Evolutionary conservation across 2,888 invertebrate species (phyloP), one percentile per base, ranked within the genome.

Genomic region (Mythimna albipuncta): DNA sequence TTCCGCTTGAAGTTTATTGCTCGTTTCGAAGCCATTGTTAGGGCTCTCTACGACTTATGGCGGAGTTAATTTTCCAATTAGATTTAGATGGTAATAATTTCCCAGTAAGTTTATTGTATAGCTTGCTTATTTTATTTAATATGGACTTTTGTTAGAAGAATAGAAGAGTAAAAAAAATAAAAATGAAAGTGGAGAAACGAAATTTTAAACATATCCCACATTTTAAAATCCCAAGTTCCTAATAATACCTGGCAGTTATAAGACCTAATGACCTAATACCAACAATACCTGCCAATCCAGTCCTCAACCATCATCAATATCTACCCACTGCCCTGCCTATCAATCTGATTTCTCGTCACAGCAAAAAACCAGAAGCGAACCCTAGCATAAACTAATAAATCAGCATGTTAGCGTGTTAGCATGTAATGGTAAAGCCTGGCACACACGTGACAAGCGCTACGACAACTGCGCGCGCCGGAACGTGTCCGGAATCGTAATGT

Each of bases 401-500:
- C 81, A 70, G 68, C 52, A 57, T 35, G 59, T 32, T 67, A 63
- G 35, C 67, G 21, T 64, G 67, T 64, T 32, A 54, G 63, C 71
- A 64, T 38, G 52, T 52, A 19, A 62, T 63, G 72, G 35, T 61
- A 67, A 68, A 78, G 76, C 68, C 66, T 64, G 61, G 74, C 65
- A 35, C 77, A 85, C 77, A 81, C 77, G 32, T 57, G 21, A 47
- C 84, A 70, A 73, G 35, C n/a, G n/a, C 13, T 62, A 77, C 82
- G 81, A 83, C 86, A 80, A 78, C 75, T 64, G 82, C 79, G 41
- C 65, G 80, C 54, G 59, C 70, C 74, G 69, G 91, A 73, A 93
- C 94, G 94, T 94, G 93, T 91, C 87, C 79, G 88, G 93, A 91
- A 94, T 94, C 85, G 83, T 89, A 94, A 94, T 93, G 89, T 88